A percentile compares a stretch with the other conserved stretches of the same genome.
Evolutionary conservation across 2,797 vertebrate species (phyloP).

Genomic region (Meda fulgida): DNA sequence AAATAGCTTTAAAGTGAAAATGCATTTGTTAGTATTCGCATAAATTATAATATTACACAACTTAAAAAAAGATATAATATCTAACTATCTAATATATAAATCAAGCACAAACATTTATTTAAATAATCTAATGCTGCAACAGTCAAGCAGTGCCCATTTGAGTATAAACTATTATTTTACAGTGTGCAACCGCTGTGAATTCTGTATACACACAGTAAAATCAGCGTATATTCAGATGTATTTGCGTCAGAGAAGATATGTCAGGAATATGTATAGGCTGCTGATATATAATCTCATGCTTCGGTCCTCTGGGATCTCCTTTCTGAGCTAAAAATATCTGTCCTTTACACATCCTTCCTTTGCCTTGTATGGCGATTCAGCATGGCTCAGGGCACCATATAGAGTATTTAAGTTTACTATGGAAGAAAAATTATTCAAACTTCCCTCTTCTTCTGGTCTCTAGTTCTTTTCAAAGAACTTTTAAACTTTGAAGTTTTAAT

Average conservation of each 20-base stretch:
- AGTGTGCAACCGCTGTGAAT: background rate
- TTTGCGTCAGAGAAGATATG: conserved; percentile 15
- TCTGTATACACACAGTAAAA: background rate
- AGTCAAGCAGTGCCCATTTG: background rate
- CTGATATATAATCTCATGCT: conserved; percentile 37
- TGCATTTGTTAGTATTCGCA: background rate
- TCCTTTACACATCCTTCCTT: conserved; percentile 34
- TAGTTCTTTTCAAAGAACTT: conserved; percentile 42
- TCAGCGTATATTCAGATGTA: background rate
- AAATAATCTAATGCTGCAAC: background rate
- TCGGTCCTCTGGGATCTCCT: conserved; percentile 6
- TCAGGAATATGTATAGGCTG: conserved; percentile 14
- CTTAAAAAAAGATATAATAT: too few relatives aligned
- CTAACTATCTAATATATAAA: too few relatives aligned
- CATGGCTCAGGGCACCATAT: conserved; percentile 52
- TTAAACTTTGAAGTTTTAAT: background rate
- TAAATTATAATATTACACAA: background rate
- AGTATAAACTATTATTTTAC: background rate
- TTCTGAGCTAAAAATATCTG: conserved; percentile 24
- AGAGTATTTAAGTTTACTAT: background rate
- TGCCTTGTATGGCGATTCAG: conserved; percentile 67
- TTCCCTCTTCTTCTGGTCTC: background rate
- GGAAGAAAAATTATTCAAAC: conserved; percentile 35
- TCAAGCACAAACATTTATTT: background rate
- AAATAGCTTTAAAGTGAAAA: background rate